These are phyloP conservation scores for Phyto melanocephala DNA, from an alignment of 2,888 invertebrate species.

Conservation along the genomic window DNA sequence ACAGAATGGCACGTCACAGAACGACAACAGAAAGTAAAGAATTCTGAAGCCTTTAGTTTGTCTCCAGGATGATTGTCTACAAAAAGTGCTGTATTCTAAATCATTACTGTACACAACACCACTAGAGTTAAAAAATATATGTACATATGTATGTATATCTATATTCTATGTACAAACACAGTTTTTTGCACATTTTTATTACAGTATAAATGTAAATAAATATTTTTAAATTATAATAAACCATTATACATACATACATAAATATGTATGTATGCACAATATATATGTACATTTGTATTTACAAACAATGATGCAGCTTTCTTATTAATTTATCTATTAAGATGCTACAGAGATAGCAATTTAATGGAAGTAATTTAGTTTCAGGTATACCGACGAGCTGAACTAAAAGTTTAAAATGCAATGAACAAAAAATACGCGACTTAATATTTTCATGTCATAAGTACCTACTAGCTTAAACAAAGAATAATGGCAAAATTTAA, in stretches of 20 bases:
- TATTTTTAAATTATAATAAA: no score
- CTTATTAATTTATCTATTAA: conserved; percentile 10
- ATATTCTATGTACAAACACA: no score
- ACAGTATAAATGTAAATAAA: no score
- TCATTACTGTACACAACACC: no score
- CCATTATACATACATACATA: not conserved
- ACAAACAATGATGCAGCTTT: not conserved
- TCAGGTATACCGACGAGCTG: not conserved
- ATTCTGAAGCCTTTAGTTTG: no score
- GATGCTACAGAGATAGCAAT: not conserved
- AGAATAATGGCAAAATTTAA: conserved; percentile 1
- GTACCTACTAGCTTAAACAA: not conserved
- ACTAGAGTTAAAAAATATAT: no score
- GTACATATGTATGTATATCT: no score
- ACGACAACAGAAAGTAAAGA: no score
- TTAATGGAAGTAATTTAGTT: not conserved
- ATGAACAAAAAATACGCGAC: not conserved
- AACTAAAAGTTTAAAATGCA: not conserved
- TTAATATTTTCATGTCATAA: not conserved
- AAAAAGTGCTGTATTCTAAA: no score
- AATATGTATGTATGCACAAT: not conserved
- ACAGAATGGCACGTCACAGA: no score
- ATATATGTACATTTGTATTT: not conserved
- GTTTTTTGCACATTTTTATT: no score
- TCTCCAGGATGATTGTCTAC: no score